Base-by-base conservation (phyloP, 2,113 vertebrate species). In the Aleadryas rufinucha region DNA sequence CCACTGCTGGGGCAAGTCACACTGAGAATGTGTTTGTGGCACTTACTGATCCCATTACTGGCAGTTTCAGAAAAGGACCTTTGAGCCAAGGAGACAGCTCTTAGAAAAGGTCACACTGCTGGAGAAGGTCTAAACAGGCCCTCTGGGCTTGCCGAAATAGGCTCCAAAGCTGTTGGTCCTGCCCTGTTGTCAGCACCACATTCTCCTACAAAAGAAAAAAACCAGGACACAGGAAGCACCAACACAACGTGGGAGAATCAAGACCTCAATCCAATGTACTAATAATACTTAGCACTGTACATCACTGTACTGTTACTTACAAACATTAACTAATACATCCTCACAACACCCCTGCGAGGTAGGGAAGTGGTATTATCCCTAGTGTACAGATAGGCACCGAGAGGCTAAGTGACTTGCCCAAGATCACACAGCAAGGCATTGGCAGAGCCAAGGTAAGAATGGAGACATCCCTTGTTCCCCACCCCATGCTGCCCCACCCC, bases 311-410 rank as follows among this genome's bases (percentile, higher is more conserved):
- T 94, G 75, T 69, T 89, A 93, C 90, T 95, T 96, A 97, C 93
- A 96, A 53, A 95, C 94, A 94, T 94, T 56, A 94, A 96, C 92
- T 96, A 90, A 92, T 44, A 96, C 72, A 95, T 92, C 96, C 96
- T 97, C 97, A 97, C 96, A 97, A 97, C 97, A 97, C 87, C 96
- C 96, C 93, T 97, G 95, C 64, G 90, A 97, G 96, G 96, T 96
- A 97, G 95, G 97, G 95, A 96, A 93, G 80, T 87, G 81, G 31
- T 81, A 72, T 94, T 82, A 53, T 93, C 90, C 91, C 89, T 85
- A 37, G 57, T 77, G 49, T 76, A 93, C 82, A 94, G 80, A 70
- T 54, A 82, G 91, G 95, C 95, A 96, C 89, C 80, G 56, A 95
- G 87, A 95, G 87, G 69, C 76, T 96, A 89, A 93, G 53, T 84